Evolutionary conservation across 1,140 invertebrate species (phyloP), one percentile per base, ranked within the genome.

Genomic region (Geopemphigus sp.): DNA sequence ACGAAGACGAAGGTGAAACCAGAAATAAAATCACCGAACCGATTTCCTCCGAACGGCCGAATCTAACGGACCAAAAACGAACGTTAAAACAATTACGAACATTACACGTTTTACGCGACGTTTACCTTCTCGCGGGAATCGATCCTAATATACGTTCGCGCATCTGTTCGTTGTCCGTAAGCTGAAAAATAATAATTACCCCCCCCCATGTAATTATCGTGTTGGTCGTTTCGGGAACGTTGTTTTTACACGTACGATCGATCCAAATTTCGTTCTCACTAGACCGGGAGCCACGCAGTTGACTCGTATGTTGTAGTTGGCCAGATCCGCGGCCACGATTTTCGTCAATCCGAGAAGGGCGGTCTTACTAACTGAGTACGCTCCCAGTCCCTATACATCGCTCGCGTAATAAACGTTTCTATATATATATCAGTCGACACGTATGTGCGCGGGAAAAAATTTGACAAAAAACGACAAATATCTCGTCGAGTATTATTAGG

Each of bases 291-390:
- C 95, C 39, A 99, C 88, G 84, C 92, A 94, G 86, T 99, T 99
- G 0, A 98, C 95, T 84, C 96, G 88, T 82, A 98, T 97, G 81
- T 94, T 94, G 64, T 93, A 91, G 0, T 84, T 74, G 0, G 90
- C 91, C 57, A 95, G 86, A 84, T 94, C 91, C 81, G 85, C 85
- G 24, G 94, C 90, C 22, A 94, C 89, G 12, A 91, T 91, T 87
- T 97, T 97, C 0, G 92, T 93, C 26, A 99, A 83, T 6, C 94
- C 95, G 66, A 98, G 85, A 15, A 99, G 86, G 29, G 96, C 90
- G 10, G 97, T 98, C 88, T 99, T 99, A 83, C 94, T 97, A 0
- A 99, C 91, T 56, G 93, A 95, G 86, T 99, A 99, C 11, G 93
- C 89, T 32, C 95, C 95, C 68, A 98, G 85, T 10, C 93, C 83